Evolutionary conservation across 2,888 invertebrate species (phyloP).

Genomic region (Drosophila neonasuta): DNA sequence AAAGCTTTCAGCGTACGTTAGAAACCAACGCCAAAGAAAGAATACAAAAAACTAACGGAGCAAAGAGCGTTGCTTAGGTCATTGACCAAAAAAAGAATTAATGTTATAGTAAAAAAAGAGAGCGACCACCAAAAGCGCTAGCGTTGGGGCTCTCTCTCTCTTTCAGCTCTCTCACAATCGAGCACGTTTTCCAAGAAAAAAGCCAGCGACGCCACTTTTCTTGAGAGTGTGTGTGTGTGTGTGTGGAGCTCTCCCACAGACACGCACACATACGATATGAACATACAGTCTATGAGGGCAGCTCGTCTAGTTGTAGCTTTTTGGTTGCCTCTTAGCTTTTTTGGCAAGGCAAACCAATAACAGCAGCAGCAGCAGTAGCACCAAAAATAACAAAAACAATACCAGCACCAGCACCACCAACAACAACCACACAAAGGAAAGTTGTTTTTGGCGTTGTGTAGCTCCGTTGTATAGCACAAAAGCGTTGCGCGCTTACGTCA

Average conservation of each 20-base stretch:
- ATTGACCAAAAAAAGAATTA: constrained; percentile 74
- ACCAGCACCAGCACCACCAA: constrained; percentile 13
- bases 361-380: constrained; percentile 26
- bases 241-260: constrained; percentile 39
- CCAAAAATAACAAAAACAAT: constrained; percentile 24
- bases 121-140: constrained; percentile 18
- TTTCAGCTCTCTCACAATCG: constrained; percentile 15
- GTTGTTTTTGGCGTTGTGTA: constrained; percentile 58
- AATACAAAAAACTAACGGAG: constrained; percentile 57
- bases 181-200: constrained; percentile 68
- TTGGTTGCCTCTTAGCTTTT: constrained; percentile 42
- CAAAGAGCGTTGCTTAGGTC: constrained; percentile 65
- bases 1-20: constrained; percentile 24
- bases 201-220: constrained; percentile 58
- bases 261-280: constrained; percentile 22
- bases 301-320: constrained; percentile 22
- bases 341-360: constrained; percentile 49
- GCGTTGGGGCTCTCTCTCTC: constrained; percentile 25
- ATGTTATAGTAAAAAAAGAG: constrained; percentile 46
- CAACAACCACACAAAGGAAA: constrained; percentile 50
- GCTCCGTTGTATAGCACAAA: constrained; percentile 43
- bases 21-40: constrained; percentile 24
- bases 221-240: too few species aligned
- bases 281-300: constrained; percentile 33
- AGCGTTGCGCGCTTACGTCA: constrained; percentile 69